Evolutionary conservation across 2,113 vertebrate genomes (phyloP).

Genomic region (Calidris pygmaea): DNA sequence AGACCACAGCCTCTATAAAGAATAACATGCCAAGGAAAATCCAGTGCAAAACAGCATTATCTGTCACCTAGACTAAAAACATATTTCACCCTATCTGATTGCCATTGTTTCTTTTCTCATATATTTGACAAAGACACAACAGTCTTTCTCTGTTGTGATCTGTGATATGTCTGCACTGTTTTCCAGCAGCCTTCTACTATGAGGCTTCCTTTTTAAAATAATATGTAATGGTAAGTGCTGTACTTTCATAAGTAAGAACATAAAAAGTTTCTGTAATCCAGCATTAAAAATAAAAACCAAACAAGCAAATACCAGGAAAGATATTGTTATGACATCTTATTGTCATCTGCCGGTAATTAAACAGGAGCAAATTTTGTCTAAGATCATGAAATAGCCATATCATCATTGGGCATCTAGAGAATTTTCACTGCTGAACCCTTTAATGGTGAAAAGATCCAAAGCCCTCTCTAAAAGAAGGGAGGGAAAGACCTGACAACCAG

Average conservation of each 20-base stretch:
- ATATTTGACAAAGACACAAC: not conserved
- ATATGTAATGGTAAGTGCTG: not conserved
- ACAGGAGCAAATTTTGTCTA: not conserved
- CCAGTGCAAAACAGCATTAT: not conserved
- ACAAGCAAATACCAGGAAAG: not conserved
- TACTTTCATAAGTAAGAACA: not conserved
- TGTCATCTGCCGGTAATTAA: not conserved
- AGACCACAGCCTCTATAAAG: not conserved
- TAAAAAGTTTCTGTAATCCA: not conserved
- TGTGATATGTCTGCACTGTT: not conserved
- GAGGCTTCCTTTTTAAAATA: not conserved
- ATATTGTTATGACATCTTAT: not conserved
- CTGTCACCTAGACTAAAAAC: not conserved
- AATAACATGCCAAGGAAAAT: not conserved
- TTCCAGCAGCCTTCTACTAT: not conserved
- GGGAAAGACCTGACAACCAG: not conserved
- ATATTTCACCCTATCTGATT: not conserved
- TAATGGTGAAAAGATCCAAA: not conserved
- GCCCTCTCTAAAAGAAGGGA: not conserved
- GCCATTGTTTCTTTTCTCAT: not conserved
- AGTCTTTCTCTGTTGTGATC: not conserved
- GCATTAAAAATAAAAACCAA: not conserved
- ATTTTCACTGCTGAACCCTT: not conserved
- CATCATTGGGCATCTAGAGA: not conserved
- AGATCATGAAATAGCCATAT: not conserved